These are phyloP conservation scores for Glyptemys insculpta DNA, from an alignment of 2,797 vertebrate species.

Conservation along the genomic window DNA sequence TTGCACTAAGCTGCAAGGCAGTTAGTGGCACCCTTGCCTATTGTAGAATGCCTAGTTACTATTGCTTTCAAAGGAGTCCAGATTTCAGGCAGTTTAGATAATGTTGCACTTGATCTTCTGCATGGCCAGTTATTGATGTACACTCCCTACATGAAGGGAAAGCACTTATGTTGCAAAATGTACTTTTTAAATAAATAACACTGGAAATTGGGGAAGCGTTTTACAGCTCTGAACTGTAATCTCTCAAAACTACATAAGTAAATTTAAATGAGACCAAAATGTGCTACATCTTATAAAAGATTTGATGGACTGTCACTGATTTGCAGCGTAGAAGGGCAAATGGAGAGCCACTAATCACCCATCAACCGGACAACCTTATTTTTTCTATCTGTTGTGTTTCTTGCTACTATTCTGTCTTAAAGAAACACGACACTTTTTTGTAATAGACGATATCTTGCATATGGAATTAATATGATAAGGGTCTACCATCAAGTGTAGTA, in stretches of 20 bases:
- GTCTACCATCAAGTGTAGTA: neutral
- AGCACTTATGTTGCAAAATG: too few relatives aligned
- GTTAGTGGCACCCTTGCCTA: neutral
- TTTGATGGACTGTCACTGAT: neutral
- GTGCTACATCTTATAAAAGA: neutral
- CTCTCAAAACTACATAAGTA: neutral
- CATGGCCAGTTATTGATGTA: neutral
- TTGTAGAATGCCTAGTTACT: neutral
- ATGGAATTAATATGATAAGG: neutral
- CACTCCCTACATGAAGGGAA: too few relatives aligned
- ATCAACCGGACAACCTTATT: neutral
- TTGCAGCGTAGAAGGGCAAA: neutral
- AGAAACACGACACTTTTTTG: neutral
- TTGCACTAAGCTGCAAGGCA: rapidly evolving
- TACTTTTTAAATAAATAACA: neutral
- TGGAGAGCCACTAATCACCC: neutral
- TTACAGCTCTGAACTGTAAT: neutral
- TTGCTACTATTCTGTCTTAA: neutral
- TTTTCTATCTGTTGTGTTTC: neutral
- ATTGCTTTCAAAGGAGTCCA: neutral
- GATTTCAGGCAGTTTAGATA: neutral
- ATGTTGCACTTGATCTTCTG: neutral
- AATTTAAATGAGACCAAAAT: neutral
- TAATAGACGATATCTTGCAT: neutral
- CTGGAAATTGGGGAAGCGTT: rapidly evolving